Evolutionary conservation across 2,113 vertebrate species (phyloP).

Genomic region (Megaceryle maxima): DNA sequence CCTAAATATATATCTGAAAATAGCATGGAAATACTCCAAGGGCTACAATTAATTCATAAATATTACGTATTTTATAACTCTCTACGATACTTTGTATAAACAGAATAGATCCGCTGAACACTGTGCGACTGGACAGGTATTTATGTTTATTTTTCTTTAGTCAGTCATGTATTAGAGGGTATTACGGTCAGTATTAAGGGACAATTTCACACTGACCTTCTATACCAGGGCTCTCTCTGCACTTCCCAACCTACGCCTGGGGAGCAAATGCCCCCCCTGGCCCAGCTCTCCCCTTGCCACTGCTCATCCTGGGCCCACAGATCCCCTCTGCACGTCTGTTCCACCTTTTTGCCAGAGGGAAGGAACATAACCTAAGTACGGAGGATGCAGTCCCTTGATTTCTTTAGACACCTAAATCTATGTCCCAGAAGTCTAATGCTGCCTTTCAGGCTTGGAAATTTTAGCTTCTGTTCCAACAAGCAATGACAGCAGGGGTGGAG

Average conservation of each 20-base stretch:
- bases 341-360: neutral
- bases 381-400: neutral
- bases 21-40: slow-evolving; percentile 46
- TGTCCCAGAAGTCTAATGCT: neutral
- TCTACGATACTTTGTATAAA: neutral
- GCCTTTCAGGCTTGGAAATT: neutral
- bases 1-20: slow-evolving; percentile 27
- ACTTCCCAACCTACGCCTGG: neutral
- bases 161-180: neutral
- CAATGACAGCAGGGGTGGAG: neutral
- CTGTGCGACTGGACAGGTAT: neutral
- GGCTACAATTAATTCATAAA: slow-evolving; percentile 58
- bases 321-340: neutral
- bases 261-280: neutral
- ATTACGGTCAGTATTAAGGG: neutral
- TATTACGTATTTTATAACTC: slow-evolving; percentile 36
- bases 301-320: neutral
- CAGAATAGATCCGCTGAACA: slow-evolving; percentile 37
- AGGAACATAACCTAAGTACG: neutral
- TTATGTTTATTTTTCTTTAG: neutral
- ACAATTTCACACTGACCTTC: neutral
- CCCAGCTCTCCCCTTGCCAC: neutral
- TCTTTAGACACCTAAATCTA: neutral
- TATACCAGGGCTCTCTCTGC: neutral
- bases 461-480: neutral